A percentile compares a stretch with the other conserved stretches of the same genome.
Evolutionary conservation across 2,888 invertebrate species (phyloP).

Genomic region (Zaprionus bogoriensis): DNA sequence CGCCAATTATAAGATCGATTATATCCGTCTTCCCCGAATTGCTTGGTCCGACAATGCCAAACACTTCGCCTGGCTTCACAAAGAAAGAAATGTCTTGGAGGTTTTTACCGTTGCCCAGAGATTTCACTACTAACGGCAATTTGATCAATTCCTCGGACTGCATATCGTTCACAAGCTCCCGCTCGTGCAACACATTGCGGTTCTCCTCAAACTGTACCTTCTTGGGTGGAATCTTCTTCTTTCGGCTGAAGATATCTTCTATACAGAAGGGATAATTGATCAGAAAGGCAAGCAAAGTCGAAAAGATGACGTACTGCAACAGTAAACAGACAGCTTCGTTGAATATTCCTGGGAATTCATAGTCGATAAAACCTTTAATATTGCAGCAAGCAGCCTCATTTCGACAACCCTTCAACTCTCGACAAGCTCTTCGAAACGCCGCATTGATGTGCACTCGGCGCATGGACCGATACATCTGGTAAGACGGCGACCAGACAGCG

Average conservation of each 20-base stretch:
- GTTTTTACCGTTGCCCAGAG: neutral
- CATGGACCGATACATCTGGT: too few species aligned
- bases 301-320: neutral
- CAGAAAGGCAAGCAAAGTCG: neutral
- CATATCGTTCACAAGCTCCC: neutral
- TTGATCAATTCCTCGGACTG: too few species aligned
- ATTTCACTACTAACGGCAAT: neutral
- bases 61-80: neutral
- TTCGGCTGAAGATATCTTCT: fast-evolving
- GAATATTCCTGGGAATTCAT: constrained; percentile 14
- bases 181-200: neutral
- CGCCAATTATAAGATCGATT: neutral
- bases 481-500: constrained; percentile 16
- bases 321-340: neutral
- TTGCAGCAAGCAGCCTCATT: neutral
- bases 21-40: constrained; percentile 15
- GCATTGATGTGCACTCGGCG: constrained; percentile 12
- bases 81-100: neutral
- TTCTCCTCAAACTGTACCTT: neutral
- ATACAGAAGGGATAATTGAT: neutral
- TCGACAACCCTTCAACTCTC: constrained; percentile 1
- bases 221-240: too few species aligned
- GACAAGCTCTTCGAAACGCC: constrained; percentile 9
- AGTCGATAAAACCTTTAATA: neutral
- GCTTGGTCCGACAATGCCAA: constrained; percentile 9